phyloP scores from a whole-genome alignment of 2,113 vertebrate genomes.

The Chamaea fasciata region DNA sequence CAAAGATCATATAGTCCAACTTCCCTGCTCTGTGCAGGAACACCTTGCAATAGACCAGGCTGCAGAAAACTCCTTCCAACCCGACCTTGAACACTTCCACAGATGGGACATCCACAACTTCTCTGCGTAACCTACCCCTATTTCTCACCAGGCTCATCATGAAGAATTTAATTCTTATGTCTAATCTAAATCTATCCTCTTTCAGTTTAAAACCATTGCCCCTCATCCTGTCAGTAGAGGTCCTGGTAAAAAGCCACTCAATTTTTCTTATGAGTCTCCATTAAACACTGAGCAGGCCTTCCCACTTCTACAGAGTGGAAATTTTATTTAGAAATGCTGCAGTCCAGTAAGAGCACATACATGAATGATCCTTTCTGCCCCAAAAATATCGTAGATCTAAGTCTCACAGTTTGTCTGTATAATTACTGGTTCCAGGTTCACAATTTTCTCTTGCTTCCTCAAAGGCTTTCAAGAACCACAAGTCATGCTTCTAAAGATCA shows the following conservation, averaged over 20 bases:
- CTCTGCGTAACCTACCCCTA: neutral
- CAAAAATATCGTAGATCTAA: neutral
- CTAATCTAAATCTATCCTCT: neutral
- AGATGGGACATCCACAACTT: neutral
- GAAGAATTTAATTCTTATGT: neutral
- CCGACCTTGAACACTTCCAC: neutral
- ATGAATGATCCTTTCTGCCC: neutral
- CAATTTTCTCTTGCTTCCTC: neutral
- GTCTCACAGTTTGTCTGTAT: neutral
- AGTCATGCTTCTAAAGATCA: neutral
- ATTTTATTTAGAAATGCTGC: neutral
- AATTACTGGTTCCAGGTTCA: neutral
- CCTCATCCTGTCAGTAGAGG: neutral
- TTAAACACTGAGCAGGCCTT: neutral
- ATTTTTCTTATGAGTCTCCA: neutral
- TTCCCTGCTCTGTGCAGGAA: neutral
- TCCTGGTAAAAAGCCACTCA: neutral
- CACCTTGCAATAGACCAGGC: neutral
- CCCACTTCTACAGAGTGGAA: neutral
- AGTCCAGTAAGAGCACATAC: neutral
- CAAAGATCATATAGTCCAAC: neutral
- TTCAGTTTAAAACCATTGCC: neutral
- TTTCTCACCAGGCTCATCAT: neutral
- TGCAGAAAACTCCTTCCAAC: neutral
- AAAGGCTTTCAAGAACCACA: neutral